Base-by-base conservation (phyloP, 2,797 vertebrate species). In the Anisognathus igniventris region DNA sequence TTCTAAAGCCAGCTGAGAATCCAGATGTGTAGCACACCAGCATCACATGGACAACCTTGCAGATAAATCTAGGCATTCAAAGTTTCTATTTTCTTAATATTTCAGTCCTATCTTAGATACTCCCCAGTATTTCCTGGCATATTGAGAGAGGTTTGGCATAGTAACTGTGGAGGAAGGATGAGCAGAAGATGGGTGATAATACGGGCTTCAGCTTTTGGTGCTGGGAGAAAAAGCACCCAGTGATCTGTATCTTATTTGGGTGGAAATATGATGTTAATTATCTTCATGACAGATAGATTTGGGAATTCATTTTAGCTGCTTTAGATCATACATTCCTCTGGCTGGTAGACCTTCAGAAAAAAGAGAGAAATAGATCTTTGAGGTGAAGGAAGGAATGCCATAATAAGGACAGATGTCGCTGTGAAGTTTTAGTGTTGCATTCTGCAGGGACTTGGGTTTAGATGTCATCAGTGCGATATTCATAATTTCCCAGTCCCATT, bases 91-190 rank as follows among this genome's bases (percentile, higher is more conserved):
- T 94, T 93, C 72, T 92, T 79, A 94, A 79, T 50, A 68, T 89
- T 95, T 81, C 87, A 67, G 45, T 72, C 67, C 93, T 88, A 48
- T 65, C 60, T 77, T 44, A 95, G 89, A 79, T 88, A 96, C 60
- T 94, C 78, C 82, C 61, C 80, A 48, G 86, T 96, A 93, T 96
- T 97, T 96, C 92, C 83, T 76, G 82, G 95, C 96, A 92, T 87
- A 97, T 94, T 28, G 14, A 97, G 83, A 96, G 82, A 72, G 50
- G 45, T 79, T 96, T 97, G 96, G 96, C 92, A 44, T 18, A 21
- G 33, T 90, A 91, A 86, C 37, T 58, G 84, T 71, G 57, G 76
- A 95, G 86, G 78, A 94, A 47, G 86, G 84, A 72, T 79, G 62
- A 93, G 81, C 25, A 90, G 31, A 81, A 90, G 84, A 90, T 74